Evolutionary conservation across 1,140 invertebrate species (phyloP), one percentile per base, ranked within the genome.

Genomic region (Bombus ignitus): DNA sequence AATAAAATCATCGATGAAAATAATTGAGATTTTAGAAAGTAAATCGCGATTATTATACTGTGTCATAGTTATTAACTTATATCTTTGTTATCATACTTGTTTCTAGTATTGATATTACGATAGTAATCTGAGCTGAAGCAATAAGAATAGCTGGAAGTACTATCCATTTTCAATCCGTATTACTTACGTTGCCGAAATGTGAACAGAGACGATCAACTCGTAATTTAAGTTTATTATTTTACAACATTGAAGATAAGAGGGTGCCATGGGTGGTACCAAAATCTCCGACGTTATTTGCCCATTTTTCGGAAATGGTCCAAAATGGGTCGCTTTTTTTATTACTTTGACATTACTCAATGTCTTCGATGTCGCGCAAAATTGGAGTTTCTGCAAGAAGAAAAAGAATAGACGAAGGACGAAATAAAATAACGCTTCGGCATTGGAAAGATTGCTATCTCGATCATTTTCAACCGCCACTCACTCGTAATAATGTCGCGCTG

Each of bases 401-500:
- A 37, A 0, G 18, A 22, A 53, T 22, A 53, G 6, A 53, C 0
- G 47, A 53, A 53, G 2, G 1, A 22, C 18, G 47, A 53, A 53
- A 53, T 1, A 81, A 22, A 53, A 59, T 32, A 22, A 12, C 35
- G 18, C 18, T 3, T 57, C 9, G 13, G 22, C 3, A 5, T 15
- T 42, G 0, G 13, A 32, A 8, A 35, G 42, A 72, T 28, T 18
- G 37, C 3, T 71, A 42, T 42, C 28, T 28, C 10, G 10, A 6
- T 0, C 35, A 12, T 39, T 62, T 62, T n/a, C 28, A 35, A 2
- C 3, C n/a, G 12, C 9, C n/a, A 65, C 96, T 94, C 59, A 96
- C 96, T 94, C 97, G 97, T 87, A 96, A 94, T 18, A 97, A 90
- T 86, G 96, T 95, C 81, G 96, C 92, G 88, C 96, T 96, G 1